Evolutionary conservation across 2,888 invertebrate species (phyloP).

Genomic region (Monoplex corrugatus): DNA sequence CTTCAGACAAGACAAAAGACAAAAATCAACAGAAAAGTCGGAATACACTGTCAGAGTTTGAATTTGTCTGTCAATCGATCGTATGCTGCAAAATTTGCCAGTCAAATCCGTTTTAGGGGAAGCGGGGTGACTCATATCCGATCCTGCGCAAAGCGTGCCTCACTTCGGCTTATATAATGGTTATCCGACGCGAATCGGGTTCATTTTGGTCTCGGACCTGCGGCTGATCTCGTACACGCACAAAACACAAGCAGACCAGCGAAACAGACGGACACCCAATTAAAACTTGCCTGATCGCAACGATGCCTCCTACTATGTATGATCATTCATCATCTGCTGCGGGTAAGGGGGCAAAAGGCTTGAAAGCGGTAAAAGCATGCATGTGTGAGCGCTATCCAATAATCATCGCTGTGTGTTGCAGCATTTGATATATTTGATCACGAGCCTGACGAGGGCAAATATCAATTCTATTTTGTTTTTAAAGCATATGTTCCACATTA

Average conservation of each 20-base stretch:
- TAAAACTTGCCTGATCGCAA: not conserved
- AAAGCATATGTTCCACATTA: no score
- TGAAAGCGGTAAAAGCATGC: no score
- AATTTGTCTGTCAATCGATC: not conserved
- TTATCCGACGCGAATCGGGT: not conserved
- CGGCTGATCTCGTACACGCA: no score
- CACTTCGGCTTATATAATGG: slow-evolving; percentile 4
- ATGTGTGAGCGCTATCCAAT: no score
- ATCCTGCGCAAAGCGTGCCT: slow-evolving; percentile 51
- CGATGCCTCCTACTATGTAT: slow-evolving; percentile 46
- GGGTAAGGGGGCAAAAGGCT: slow-evolving; percentile 38
- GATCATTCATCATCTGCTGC: not conserved
- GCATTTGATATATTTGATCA: no score
- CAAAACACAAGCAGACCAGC: not conserved
- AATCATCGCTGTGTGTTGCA: no score
- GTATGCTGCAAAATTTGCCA: no score
- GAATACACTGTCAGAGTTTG: not conserved
- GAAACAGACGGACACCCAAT: not conserved
- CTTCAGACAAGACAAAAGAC: not conserved
- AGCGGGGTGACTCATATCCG: slow-evolving; percentile 47
- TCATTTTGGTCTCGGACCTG: slow-evolving; percentile 53
- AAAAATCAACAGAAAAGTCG: not conserved
- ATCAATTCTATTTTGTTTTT: no score
- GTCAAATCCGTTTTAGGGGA: slow-evolving; percentile 30
- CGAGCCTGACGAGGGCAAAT: no score